Conservation (phyloP, 2,888 invertebrate genomes). For the Panzeria rudis region DNA sequence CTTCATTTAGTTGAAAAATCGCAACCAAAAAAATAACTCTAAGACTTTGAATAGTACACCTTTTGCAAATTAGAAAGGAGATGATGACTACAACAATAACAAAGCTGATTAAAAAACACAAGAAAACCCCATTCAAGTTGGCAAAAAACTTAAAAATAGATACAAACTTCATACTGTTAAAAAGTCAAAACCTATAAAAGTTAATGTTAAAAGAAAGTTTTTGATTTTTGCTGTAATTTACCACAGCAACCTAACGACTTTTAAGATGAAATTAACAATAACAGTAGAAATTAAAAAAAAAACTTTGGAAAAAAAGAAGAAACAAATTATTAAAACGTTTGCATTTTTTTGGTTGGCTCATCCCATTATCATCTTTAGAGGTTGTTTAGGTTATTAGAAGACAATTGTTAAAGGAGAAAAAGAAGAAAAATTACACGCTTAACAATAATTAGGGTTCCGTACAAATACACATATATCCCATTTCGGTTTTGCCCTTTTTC, state of each 20-base stretch:
- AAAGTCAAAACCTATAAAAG: conserved; percentile 71
- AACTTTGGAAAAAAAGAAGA: conserved; percentile 6
- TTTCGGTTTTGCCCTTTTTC: too few relatives aligned
- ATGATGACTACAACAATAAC: conserved; percentile 23
- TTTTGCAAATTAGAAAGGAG: conserved; percentile 50
- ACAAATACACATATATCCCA: too few relatives aligned
- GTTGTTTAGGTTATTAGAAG: conserved; percentile 43
- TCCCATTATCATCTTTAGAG: conserved; percentile 62
- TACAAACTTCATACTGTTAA: conserved; percentile 36
- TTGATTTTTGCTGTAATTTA: conserved; percentile 53
- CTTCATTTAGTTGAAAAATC: conserved; percentile 1
- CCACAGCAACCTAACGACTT: conserved; percentile 60
- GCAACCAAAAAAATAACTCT: neutral
- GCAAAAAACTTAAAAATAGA: conserved; percentile 10
- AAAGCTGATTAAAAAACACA: neutral
- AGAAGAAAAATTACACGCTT: neutral
- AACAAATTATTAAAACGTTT: conserved; percentile 27
- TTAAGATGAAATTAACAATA: conserved; percentile 55
- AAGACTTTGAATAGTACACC: neutral
- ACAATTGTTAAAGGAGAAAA: neutral
- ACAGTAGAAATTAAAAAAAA: conserved; percentile 28
- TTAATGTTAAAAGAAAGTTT: conserved; percentile 73
- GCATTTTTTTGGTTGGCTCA: conserved; percentile 51
- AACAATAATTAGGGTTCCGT: too few relatives aligned
- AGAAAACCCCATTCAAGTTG: conserved; percentile 18